A percentile compares a stretch with the other conserved stretches of the same genome.
phyloP scores from a whole-genome alignment of 2,113 vertebrate species.

The Gambusia holbrooki region DNA sequence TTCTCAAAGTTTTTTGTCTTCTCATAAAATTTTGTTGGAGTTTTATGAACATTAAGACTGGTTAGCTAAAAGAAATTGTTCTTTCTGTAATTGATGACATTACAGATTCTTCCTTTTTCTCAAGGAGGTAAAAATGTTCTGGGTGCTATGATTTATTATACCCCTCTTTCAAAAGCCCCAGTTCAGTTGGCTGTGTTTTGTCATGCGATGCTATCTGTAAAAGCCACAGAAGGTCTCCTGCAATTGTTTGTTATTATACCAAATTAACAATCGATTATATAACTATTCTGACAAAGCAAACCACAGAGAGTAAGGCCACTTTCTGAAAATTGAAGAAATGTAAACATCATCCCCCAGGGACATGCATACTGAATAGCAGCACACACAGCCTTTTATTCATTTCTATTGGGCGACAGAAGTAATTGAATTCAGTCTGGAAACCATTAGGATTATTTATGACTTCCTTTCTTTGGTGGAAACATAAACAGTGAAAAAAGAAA shows the following conservation, averaged over 20 bases:
- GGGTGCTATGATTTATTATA: constrained; percentile 62
- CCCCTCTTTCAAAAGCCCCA: constrained; percentile 34
- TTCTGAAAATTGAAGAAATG: constrained; percentile 50
- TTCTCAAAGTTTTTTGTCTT: too few relatives aligned
- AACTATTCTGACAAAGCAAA: constrained; percentile 49
- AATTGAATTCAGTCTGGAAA: constrained; percentile 69
- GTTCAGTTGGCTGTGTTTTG: constrained; percentile 54
- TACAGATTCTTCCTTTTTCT: constrained; percentile 47
- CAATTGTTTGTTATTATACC: constrained; percentile 56
- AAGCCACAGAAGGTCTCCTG: constrained; percentile 51
- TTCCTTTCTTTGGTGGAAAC: constrained; percentile 50
- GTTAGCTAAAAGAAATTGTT: constrained; percentile 35
- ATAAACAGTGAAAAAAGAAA: constrained; percentile 27
- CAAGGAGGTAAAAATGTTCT: constrained; percentile 51
- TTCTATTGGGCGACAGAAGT: constrained; percentile 62
- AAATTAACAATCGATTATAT: constrained; percentile 68
- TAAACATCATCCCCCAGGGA: constrained; percentile 56
- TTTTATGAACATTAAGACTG: constrained; percentile 12
- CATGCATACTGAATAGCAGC: constrained; percentile 70
- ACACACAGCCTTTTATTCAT: constrained; percentile 64
- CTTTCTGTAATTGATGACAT: constrained; percentile 29
- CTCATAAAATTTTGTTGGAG: too few relatives aligned
- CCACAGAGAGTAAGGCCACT: constrained; percentile 41
- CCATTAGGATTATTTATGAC: constrained; percentile 73
- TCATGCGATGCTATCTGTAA: constrained; percentile 45